These are phyloP conservation scores for Drosophila pseudotakahashii DNA, from an alignment of 2,888 invertebrate species.

Conservation along the genomic window DNA sequence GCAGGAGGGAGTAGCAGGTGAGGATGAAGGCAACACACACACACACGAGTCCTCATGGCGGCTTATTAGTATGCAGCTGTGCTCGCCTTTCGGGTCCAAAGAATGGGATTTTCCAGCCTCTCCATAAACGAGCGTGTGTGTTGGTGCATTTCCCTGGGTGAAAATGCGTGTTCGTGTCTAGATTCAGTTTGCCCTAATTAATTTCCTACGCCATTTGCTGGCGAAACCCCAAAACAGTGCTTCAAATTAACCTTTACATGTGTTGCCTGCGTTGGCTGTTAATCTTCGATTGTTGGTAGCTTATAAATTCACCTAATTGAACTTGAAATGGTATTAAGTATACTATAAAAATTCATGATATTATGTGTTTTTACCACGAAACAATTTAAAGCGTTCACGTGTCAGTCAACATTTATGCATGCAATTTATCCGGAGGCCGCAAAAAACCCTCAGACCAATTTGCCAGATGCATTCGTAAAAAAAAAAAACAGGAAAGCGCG, in stretches of 20 bases:
- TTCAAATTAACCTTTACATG: conserved; percentile 27
- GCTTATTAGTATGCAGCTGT: conserved; percentile 53
- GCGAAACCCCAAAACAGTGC: conserved; percentile 7
- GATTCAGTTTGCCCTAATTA: conserved; percentile 75
- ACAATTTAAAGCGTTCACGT: neutral
- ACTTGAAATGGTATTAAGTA: no score
- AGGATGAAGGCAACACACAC: neutral
- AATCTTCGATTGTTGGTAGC: conserved; percentile 5
- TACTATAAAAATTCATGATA: no score
- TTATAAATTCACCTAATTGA: neutral
- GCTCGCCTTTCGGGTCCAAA: conserved; percentile 30
- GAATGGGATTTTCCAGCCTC: conserved; percentile 14
- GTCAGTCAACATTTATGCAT: neutral
- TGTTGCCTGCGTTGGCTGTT: conserved; percentile 5
- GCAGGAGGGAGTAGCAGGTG: neutral
- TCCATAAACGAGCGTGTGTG: conserved; percentile 1
- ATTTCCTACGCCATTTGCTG: conserved; percentile 48
- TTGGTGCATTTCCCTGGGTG: conserved; percentile 17
- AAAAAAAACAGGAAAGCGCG: conserved; percentile 4
- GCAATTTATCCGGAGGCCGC: neutral
- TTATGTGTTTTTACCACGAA: neutral
- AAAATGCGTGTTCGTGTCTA: conserved; percentile 60
- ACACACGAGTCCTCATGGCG: conserved; percentile 7
- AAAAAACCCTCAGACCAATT: conserved; percentile 1
- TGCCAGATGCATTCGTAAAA: conserved; percentile 8